These are phyloP conservation scores for Umimayanthus chanpuru DNA, from an alignment of 92 coral and sea anemone species.

Conservation along the genomic window DNA sequence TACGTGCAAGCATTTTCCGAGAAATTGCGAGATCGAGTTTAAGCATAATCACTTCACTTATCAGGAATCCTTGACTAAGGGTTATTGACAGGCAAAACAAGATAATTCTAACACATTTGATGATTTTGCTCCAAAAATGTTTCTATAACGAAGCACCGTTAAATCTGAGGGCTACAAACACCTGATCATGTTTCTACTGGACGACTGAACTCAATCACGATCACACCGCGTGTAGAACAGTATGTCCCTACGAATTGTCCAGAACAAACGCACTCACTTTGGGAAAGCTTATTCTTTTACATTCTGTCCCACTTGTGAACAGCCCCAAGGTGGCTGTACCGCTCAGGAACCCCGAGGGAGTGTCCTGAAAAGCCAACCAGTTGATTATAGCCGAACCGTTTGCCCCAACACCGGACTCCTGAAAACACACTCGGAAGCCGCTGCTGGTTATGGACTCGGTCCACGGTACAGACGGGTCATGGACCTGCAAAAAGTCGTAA, in stretches of 20 bases:
- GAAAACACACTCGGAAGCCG: slow-evolving; percentile 53
- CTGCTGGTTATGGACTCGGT: slow-evolving; percentile 45
- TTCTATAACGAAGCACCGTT: neutral
- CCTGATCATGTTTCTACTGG: no score
- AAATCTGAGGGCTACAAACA: neutral
- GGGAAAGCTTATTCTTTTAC: slow-evolving; percentile 49
- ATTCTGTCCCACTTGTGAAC: slow-evolving; percentile 61
- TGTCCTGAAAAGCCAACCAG: slow-evolving; percentile 60
- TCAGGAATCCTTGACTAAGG: neutral
- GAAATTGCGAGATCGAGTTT: neutral
- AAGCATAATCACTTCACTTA: neutral
- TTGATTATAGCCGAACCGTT: slow-evolving; percentile 52
- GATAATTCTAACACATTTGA: no score
- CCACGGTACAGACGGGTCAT: slow-evolving; percentile 56
- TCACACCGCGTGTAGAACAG: no score
- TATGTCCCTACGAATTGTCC: no score
- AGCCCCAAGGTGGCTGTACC: slow-evolving; percentile 53
- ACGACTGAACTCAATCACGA: no score
- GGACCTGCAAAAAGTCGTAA: slow-evolving; percentile 27
- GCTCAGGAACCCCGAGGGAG: slow-evolving; percentile 53
- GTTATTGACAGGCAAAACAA: no score
- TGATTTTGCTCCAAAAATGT: neutral
- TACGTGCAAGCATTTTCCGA: neutral
- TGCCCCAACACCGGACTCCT: slow-evolving; percentile 58
- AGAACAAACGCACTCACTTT: slow-evolving; percentile 38